Conservation (phyloP, 2,888 invertebrate species). For the Enchytraeus crypticus region DNA sequence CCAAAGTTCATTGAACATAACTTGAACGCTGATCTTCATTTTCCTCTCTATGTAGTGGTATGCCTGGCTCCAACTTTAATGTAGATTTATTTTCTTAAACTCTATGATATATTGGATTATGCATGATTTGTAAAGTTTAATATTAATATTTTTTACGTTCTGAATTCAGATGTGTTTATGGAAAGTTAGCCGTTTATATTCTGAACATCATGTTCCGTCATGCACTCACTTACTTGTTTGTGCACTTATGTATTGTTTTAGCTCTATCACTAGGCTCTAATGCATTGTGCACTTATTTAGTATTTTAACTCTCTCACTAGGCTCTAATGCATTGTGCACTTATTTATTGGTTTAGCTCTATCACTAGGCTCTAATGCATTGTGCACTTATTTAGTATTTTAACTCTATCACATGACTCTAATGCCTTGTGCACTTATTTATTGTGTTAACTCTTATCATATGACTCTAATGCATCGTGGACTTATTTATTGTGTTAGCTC, state of each 20-base stretch:
- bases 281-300: no score
- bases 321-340: no score
- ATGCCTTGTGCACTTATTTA: no score
- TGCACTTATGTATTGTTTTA: background rate
- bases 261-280: background rate
- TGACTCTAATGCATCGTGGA: no score
- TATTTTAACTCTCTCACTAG: no score
- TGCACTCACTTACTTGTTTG: background rate
- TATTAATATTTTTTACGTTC: background rate
- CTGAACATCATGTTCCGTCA: background rate
- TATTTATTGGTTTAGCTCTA: no score
- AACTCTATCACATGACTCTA: no score
- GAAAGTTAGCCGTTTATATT: background rate
- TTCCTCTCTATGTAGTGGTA: constrained; percentile 60
- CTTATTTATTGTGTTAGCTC: no score
- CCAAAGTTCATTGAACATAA: constrained; percentile 61
- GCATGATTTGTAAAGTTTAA: background rate
- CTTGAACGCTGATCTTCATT: constrained; percentile 44
- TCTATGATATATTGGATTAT: background rate
- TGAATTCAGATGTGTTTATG: background rate
- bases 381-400: no score
- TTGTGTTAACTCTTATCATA: no score
- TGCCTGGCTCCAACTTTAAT: no score
- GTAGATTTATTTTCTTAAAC: background rate
- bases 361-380: no score